Evolutionary conservation across 2,797 vertebrate genomes (phyloP).

Genomic region (Rhinichthys osculus): DNA sequence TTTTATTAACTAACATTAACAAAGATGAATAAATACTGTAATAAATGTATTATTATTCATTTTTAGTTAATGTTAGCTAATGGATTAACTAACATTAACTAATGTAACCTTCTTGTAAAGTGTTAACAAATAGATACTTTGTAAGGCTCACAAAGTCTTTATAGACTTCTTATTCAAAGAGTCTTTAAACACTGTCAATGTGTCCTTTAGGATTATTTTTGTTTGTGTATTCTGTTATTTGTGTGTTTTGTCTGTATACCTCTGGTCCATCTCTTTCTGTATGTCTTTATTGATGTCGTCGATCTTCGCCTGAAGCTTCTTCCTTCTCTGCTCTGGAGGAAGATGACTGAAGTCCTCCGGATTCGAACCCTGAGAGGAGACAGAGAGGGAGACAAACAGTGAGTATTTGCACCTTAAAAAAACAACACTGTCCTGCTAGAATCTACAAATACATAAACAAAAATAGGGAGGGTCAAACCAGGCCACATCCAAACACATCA

Average conservation of each 20-base stretch:
- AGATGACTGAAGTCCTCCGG: slow-evolving; percentile 98
- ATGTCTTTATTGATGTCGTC: slow-evolving; percentile 94
- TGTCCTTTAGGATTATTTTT: neutral
- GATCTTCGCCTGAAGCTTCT: slow-evolving; percentile 95
- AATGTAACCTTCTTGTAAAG: no score
- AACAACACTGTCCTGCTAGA: neutral
- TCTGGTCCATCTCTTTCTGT: slow-evolving; percentile 96
- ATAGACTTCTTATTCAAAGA: neutral
- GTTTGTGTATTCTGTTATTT: neutral
- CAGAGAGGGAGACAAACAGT: neutral
- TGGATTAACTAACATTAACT: neutral
- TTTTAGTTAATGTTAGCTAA: neutral
- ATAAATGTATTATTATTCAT: neutral
- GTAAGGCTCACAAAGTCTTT: neutral
- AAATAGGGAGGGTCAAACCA: slow-evolving; percentile 1
- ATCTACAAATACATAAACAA: neutral
- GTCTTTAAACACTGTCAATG: neutral
- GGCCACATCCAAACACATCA: slow-evolving; percentile 15
- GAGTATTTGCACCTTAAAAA: slow-evolving; percentile 5
- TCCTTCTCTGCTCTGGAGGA: slow-evolving; percentile 96
- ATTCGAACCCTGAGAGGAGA: slow-evolving; percentile 83
- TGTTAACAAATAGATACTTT: neutral
- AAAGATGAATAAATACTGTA: neutral
- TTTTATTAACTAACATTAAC: neutral
- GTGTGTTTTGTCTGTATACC: slow-evolving; percentile 73